Base-by-base conservation (phyloP, 1,140 invertebrate species). In the Drosophila pectinifera region DNA sequence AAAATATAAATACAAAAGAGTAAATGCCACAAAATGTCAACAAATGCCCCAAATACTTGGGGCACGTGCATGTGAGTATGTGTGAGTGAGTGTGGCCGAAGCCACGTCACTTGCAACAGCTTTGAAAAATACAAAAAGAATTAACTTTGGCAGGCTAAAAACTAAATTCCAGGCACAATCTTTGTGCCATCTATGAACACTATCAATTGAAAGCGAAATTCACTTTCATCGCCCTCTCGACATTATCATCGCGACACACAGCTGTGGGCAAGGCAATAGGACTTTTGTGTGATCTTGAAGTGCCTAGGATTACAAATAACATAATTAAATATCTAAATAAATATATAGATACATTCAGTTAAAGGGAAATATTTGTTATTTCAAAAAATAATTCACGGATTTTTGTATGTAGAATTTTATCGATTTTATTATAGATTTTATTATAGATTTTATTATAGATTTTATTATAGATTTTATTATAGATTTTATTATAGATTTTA, bases 31-130 rank as follows among this genome's bases (percentile, higher is more conserved):
- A 84, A 69, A 85, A 81, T 86, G 82, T 78, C 82, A 86, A 65
- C 74, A 69, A 75, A 75, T 86, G 82, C 65, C 82, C 82, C 74
- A 81, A 81, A 86, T 86, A 81, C 74, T 78, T 82, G 59, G 42
- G 24, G 46, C 73, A 77, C 62, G 36, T 74, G 49, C 59, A 14
- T 80, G 46, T 69, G 31, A 49, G 2, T 48, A 22, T 42, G 41
- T 73, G 22, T 54, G 28, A 41, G 51, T 67, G 26, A 54, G 34
- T 36, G 45, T 38, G 16, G 38, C 26, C 63, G 20, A 42, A 57
- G 57, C 68, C 68, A 57, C 63, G 59, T 78, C 59, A 46, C 48
- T 77, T 58, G 63, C 55, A 58, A 53, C 62, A 56, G 53, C 6
- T 22, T 8, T 4, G 20, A 68, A 57, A 28, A 14, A 38, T 22